Evolutionary conservation across 2,113 vertebrate genomes (phyloP).

Genomic region (Myxocyprinus asiaticus): DNA sequence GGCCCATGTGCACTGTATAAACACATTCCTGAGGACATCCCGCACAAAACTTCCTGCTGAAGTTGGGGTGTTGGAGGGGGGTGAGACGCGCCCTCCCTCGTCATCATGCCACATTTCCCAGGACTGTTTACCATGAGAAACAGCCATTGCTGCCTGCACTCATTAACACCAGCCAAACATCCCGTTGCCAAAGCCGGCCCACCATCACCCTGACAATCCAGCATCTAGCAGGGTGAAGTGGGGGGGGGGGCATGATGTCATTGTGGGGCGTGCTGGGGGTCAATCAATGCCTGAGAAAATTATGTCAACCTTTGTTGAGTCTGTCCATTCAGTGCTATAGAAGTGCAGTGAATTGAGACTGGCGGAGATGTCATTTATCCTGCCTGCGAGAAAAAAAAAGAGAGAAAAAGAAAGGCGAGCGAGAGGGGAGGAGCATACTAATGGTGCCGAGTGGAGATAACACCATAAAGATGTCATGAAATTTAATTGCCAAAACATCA

Average conservation of each 20-base stretch:
- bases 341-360: constrained; percentile 83
- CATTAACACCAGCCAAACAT: constrained; percentile 71
- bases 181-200: constrained; percentile 77
- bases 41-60: background rate
- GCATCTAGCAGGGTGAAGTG: constrained; percentile 79
- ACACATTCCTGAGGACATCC: background rate
- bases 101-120: constrained; percentile 59
- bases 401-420: constrained; percentile 55
- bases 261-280: constrained; percentile 69
- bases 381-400: constrained; percentile 46
- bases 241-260: constrained; percentile 79
- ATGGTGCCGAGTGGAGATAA: constrained; percentile 75
- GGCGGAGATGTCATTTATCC: constrained; percentile 75
- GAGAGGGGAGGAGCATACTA: constrained; percentile 69
- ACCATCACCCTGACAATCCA: constrained; percentile 80
- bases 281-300: constrained; percentile 81
- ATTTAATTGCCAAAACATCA: constrained; percentile 68
- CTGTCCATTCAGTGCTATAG: constrained; percentile 84
- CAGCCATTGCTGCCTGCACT: constrained; percentile 60
- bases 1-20: too few relatives aligned
- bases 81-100: constrained; percentile 37
- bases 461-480: constrained; percentile 85
- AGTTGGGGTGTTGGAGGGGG: background rate
- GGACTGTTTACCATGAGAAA: constrained; percentile 73
- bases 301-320: constrained; percentile 86